phyloP scores from a whole-genome alignment of 2,113 vertebrate genomes.

The Callopanchax toddi region DNA sequence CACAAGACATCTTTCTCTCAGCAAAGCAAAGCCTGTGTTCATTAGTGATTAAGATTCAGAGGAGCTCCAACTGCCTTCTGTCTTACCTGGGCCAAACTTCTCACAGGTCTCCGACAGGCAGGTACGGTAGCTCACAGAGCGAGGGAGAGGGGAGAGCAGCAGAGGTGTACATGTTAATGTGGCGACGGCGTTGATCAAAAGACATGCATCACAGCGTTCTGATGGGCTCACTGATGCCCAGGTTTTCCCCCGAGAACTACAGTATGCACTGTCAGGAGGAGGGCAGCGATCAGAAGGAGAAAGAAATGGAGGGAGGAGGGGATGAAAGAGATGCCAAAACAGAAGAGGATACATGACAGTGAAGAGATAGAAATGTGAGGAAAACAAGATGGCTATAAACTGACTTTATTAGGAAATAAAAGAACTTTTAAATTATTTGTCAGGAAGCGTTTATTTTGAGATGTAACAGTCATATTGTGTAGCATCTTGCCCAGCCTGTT shows the following conservation, averaged over 20 bases:
- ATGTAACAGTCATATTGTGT: background rate
- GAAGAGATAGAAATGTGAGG: conserved; percentile 7
- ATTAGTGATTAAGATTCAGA: conserved; percentile 58
- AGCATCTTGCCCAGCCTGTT: conserved; percentile 1
- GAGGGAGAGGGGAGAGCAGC: conserved; percentile 20
- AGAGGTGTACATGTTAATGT: conserved; percentile 64
- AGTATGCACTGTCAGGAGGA: conserved; percentile 26
- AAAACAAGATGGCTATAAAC: background rate
- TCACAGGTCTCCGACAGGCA: conserved; percentile 53
- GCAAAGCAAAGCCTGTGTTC: conserved; percentile 22
- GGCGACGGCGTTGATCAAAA: conserved; percentile 64
- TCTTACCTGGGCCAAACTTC: conserved; percentile 52
- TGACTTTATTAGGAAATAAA: background rate
- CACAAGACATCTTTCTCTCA: conserved; percentile 25
- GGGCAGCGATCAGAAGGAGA: conserved; percentile 56
- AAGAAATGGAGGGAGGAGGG: conserved; percentile 11
- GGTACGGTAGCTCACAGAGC: conserved; percentile 23
- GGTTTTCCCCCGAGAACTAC: conserved; percentile 32
- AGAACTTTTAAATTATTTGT: background rate
- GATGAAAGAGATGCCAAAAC: conserved; percentile 6
- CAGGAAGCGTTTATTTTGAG: background rate
- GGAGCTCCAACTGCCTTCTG: conserved; percentile 39
- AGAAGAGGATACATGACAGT: conserved; percentile 23
- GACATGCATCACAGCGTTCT: conserved; percentile 39
- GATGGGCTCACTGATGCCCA: conserved; percentile 49